Base-by-base conservation (phyloP, 2,113 vertebrate species). In the Halichoeres trimaculatus region DNA sequence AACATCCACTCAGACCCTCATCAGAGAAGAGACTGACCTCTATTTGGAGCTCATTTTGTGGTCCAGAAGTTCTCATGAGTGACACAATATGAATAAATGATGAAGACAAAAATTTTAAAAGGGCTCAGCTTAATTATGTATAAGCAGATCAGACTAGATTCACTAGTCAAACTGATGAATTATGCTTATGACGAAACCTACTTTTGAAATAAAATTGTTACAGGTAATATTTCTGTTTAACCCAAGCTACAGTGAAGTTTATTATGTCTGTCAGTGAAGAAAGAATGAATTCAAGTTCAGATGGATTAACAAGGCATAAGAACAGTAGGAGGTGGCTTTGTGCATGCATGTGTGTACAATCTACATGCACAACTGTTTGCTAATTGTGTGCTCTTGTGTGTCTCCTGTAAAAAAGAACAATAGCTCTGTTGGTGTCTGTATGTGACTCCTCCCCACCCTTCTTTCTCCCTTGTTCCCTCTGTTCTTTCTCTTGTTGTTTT, bases 381-480 rank as follows among this genome's bases (percentile, higher is more conserved):
- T 40, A 70, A 68, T 63, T 78, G 58, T 80, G 41, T 54, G 19
- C 10, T 9, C 48, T 74, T 26, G 19, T 70, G 53, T 68, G 12
- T 26, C 68, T 57, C 47, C 68, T 59, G 36, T 65, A 56, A n/a
- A 47, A 17, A 0, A 16, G 30, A 62, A 91, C 88, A 90, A 85
- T 76, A 69, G 81, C 83, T 84, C 74, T 41, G 82, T 52, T 65
- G 64, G 75, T 81, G 67, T 79, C 65, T 70, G 19, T 63, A 11
- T 48, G 23, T 57, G 43, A 53, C 36, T 80, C 47, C 41, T 70
- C 56, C 55, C 56, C 70, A 53, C 62, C 72, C 55, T 59, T 66
- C 53, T 64, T 60, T 57, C 51, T 48, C 26, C 78, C 51, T 38
- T 12, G 16, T 66, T 22, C 36, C 36, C 34, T 81, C 53, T n/a